Evolutionary conservation across 2,797 vertebrate species (phyloP).

Genomic region (Morelia viridis): DNA sequence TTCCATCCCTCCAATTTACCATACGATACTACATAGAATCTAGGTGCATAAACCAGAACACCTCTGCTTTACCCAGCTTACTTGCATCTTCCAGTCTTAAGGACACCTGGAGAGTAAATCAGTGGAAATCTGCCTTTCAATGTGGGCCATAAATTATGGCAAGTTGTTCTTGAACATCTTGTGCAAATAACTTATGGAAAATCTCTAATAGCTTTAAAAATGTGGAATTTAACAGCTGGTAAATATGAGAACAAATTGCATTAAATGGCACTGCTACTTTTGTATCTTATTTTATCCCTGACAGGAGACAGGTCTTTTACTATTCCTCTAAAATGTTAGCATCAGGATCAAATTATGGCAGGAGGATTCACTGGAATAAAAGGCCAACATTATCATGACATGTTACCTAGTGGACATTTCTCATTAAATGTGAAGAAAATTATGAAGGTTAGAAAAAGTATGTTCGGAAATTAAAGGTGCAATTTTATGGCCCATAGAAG

Average conservation of each 20-base stretch:
- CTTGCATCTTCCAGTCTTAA: not conserved
- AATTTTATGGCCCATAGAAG: not conserved
- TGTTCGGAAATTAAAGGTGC: not conserved
- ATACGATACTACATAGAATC: not conserved
- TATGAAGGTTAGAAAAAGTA: not conserved
- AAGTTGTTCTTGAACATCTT: not conserved
- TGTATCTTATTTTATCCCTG: not conserved
- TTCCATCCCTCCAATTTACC: not conserved
- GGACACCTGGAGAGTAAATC: not conserved
- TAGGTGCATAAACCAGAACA: not conserved
- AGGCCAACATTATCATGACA: not conserved
- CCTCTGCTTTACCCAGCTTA: not conserved
- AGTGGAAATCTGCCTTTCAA: not conserved
- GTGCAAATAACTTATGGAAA: not conserved
- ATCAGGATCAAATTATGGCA: not conserved
- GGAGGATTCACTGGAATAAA: conserved; percentile 1
- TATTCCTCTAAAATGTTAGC: conserved; percentile 21
- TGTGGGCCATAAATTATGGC: not conserved
- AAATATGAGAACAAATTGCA: conserved; percentile 3
- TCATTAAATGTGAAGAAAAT: not conserved
- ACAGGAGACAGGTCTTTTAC: conserved; percentile 3
- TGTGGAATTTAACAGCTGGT: not conserved
- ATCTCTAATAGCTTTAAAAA: not conserved
- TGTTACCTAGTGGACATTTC: not conserved
- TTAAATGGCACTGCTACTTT: not conserved